Evolutionary conservation across 2,888 invertebrate species (phyloP).

Genomic region (Eupithecia vulgata): DNA sequence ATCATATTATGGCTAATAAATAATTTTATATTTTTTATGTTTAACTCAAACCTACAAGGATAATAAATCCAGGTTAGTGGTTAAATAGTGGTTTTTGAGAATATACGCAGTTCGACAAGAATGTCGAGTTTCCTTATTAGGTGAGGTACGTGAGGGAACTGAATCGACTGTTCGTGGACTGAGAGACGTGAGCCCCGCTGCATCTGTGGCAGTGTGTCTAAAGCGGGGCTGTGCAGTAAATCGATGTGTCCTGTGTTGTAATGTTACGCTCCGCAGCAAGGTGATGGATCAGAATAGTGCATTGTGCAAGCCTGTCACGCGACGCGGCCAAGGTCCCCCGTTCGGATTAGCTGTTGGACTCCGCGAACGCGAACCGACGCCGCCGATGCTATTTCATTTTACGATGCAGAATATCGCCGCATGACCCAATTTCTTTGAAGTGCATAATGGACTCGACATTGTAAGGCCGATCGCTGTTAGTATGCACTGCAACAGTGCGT

Average conservation of each 20-base stretch:
- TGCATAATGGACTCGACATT: conserved; percentile 29
- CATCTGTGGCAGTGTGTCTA: conserved; percentile 18
- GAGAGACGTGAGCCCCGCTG: not conserved
- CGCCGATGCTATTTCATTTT: conserved; percentile 48
- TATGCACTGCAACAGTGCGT: conserved; percentile 17
- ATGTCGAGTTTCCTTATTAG: not conserved
- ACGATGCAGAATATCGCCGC: conserved; percentile 39
- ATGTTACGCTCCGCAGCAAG: conserved; percentile 49
- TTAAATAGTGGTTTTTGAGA: conserved; percentile 4
- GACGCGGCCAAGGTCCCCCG: conserved; percentile 59
- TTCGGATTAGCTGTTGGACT: conserved; percentile 53
- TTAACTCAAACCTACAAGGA: conserved; percentile 13
- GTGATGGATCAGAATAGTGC: conserved; percentile 69
- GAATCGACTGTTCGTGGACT: not conserved
- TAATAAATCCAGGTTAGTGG: not conserved
- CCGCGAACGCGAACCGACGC: conserved; percentile 40
- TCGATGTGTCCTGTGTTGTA: conserved; percentile 44
- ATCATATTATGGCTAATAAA: too few species aligned
- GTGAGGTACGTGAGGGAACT: not conserved
- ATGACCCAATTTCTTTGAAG: conserved; percentile 40
- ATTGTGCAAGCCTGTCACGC: conserved; percentile 64
- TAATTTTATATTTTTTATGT: too few species aligned
- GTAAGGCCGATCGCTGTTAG: conserved; percentile 23
- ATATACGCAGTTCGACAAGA: not conserved
- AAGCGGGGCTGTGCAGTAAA: conserved; percentile 35